Evolutionary conservation across 2,113 vertebrate species (phyloP), one percentile per base, ranked within the genome.

Genomic region (Sorex araneus): DNA sequence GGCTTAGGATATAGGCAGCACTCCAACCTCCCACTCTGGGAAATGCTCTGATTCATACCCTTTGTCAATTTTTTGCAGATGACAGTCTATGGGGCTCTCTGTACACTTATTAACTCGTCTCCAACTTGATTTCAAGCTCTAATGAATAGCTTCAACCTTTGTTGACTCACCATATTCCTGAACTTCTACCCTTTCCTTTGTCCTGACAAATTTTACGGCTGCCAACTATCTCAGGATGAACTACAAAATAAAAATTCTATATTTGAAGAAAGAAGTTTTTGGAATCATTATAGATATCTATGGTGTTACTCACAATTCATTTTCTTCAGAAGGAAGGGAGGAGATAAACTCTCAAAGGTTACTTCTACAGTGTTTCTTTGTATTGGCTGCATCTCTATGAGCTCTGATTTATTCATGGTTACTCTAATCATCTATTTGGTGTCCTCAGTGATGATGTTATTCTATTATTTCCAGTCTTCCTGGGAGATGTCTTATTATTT

Each of bases 401-500:
- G 40, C 64, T 70, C 63, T 93, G 76, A 93, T 94, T 96, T 96
- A 93, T 80, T 93, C 63, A 67, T 25, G 27, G 75, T 74, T 63
- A 28, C 25, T 87, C 18, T 47, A 23, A 47, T 90, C 71, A 73
- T 94, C 82, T 86, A 30, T 75, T 86, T 43, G n/a, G 27, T 75
- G 11, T 87, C 93, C 93, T 93, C 45, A 30, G 83, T 30, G 77
- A 83, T 30, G 40, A n/a, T 28, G 7, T 36, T 85, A 19, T 50
- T 90, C 78, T 90, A 78, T 89, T 43, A 67, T 94, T 89, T 82
- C 67, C 75, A 95, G 66, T n/a, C 57, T 94, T 94, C 93, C 81
- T 92, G 90, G 90, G 90, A 90, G 89, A 78, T 47, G 64, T 57
- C 74, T 79, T 57, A 50, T 43, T 9, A 27, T 3, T 10, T 36